Conservation (phyloP, 2,888 invertebrate species). For the Trissonchulus sp. region DNA sequence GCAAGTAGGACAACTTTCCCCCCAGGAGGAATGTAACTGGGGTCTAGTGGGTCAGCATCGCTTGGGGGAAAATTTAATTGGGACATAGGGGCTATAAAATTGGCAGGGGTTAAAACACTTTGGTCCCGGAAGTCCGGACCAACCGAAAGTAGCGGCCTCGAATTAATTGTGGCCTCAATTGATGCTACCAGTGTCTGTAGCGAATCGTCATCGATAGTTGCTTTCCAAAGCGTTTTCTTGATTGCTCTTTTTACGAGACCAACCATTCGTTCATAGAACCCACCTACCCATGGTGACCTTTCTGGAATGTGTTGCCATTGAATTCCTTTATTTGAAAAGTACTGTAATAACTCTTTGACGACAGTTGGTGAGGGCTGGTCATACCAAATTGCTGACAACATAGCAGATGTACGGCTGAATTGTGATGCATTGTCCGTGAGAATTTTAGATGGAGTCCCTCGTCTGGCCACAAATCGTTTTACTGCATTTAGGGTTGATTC, state of each 20-base stretch:
- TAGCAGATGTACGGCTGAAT: conserved; percentile 50
- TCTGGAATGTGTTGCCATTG: conserved; percentile 54
- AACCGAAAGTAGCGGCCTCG: conserved; percentile 24
- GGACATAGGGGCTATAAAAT: background rate
- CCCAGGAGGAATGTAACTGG: too few species aligned
- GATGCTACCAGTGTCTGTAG: conserved; percentile 22
- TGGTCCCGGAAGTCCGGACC: conserved; percentile 5
- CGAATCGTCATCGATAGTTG: background rate
- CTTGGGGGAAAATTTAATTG: background rate
- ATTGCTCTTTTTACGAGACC: conserved; percentile 48
- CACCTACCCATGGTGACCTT: too few species aligned
- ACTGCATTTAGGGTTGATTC: conserved; percentile 46
- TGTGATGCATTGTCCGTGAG: conserved; percentile 53
- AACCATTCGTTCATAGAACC: too few species aligned
- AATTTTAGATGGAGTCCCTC: conserved; percentile 47
- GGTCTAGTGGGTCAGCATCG: background rate
- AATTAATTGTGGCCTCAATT: conserved; percentile 30
- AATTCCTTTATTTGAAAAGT: conserved; percentile 35
- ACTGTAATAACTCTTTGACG: background rate
- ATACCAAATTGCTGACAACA: conserved; percentile 39
- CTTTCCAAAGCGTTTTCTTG: conserved; percentile 22
- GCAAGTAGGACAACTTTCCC: background rate
- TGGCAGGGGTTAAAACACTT: background rate
- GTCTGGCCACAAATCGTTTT: conserved; percentile 47
- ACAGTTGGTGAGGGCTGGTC: background rate